A percentile compares a stretch with the other conserved stretches of the same genome.
phyloP scores from a whole-genome alignment of 2,113 vertebrate species.

The Gila orcuttii region DNA sequence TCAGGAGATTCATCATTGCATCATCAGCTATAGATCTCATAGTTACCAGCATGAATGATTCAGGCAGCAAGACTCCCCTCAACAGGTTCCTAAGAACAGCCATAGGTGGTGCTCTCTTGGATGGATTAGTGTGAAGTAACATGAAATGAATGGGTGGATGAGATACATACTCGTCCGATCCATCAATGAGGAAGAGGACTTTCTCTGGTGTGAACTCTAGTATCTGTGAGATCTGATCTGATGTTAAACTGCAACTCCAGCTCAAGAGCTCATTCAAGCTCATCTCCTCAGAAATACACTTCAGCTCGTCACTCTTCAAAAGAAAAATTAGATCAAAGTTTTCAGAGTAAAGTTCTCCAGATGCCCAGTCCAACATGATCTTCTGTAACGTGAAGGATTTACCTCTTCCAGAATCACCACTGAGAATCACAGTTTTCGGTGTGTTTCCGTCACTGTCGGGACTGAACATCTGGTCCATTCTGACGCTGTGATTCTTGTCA shows the following conservation, averaged over 20 bases:
- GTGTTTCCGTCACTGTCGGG: not conserved
- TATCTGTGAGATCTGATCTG: conserved; percentile 25
- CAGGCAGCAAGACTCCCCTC: too few species aligned
- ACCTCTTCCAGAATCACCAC: conserved; percentile 72
- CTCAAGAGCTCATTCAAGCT: conserved; percentile 61
- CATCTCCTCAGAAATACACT: not conserved
- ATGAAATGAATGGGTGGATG: not conserved
- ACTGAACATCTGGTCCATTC: conserved; percentile 30
- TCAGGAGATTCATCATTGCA: conserved; percentile 5
- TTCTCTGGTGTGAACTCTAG: conserved; percentile 48
- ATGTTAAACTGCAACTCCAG: not conserved
- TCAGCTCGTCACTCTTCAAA: conserved; percentile 65
- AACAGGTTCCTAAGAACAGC: conserved; percentile 62
- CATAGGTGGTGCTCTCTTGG: conserved; percentile 33
- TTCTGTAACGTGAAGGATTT: conserved; percentile 70
- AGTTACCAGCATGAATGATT: conserved; percentile 68
- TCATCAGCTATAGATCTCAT: conserved; percentile 57
- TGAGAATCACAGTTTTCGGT: conserved; percentile 65
- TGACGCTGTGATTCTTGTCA: not conserved
- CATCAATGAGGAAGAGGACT: conserved; percentile 69
- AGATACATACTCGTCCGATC: conserved; percentile 61
- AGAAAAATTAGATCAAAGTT: conserved; percentile 69
- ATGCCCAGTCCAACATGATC: conserved; percentile 68
- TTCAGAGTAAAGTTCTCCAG: conserved; percentile 17
- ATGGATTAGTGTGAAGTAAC: conserved; percentile 37